These are phyloP conservation scores for Notodonta ziczac DNA, from an alignment of 2,888 invertebrate species.

Conservation along the genomic window DNA sequence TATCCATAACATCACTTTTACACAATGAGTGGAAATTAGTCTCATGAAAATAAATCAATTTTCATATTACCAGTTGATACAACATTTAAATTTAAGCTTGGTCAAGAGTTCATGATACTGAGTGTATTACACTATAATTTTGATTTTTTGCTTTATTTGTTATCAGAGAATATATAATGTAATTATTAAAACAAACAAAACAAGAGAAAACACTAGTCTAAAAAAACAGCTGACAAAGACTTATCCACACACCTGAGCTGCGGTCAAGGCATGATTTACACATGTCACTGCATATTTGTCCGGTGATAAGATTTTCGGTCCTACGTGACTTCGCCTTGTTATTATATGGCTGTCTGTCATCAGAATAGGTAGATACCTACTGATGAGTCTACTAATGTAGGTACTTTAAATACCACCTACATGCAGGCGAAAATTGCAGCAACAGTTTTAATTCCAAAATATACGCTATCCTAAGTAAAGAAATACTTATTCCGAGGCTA, in stretches of 20 bases:
- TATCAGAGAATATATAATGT: no score
- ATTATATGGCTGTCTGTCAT: constrained; percentile 57
- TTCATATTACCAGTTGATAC: no score
- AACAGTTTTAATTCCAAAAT: not conserved
- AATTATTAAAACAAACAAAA: not conserved
- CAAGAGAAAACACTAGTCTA: not conserved
- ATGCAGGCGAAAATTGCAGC: not conserved
- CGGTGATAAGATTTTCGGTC: constrained; percentile 37
- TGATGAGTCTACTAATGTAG: constrained; percentile 22
- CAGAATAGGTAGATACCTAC: constrained; percentile 13
- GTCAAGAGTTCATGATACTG: no score
- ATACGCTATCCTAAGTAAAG: constrained; percentile 4
- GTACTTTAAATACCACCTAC: no score
- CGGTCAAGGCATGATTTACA: not conserved
- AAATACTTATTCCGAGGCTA: constrained; percentile 17
- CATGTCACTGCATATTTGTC: constrained; percentile 10
- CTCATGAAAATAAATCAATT: no score
- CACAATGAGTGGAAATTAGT: no score
- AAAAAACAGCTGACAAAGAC: not conserved
- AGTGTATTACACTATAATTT: no score
- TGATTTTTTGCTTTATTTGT: no score
- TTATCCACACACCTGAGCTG: not conserved
- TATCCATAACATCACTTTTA: no score
- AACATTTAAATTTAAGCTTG: no score
- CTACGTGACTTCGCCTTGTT: constrained; percentile 62